Base-by-base conservation (phyloP, 2,113 vertebrate genomes). In the Pomatorhinus ruficollis region DNA sequence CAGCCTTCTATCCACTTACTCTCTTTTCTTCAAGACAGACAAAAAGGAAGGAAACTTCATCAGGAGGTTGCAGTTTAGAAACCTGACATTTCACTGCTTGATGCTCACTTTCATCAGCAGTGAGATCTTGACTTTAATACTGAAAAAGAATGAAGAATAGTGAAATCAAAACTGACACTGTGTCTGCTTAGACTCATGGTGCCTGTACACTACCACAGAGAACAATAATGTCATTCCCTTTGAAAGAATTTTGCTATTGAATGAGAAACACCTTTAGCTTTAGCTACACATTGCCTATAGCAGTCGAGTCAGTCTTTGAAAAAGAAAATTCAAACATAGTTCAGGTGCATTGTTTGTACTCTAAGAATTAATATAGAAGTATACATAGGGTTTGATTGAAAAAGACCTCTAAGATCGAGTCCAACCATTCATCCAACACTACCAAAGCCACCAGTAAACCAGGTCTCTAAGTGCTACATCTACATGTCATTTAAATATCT, bases 11-110 rank as follows among this genome's bases (percentile, higher is more conserved):
- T 78, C 74, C 24, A 85, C 61, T 89, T 47, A 54, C 3, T 49
- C 75, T 88, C 57, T 87, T 82, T 91, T 93, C 87, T 93, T 87
- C 75, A 39, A 95, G 89, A 69, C 89, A 96, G 91, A 87, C 77
- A 85, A 95, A 91, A 95, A 91, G 35, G 31, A 57, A 93, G 30
- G 66, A 89, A 96, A 69, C 65, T 85, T 96, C 91, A 66, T 42
- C 0, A 0, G 59, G 63, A 94, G 66, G 74, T 47, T 83, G 74
- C 89, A 93, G 87, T 95, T 97, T 94, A 96, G 78, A 89, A 82
- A 90, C 39, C 27, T 96, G 89, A 93, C 93, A 91, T 80, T 71
- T 91, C 87, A 22, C 72, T 94, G 78, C 61, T 91, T 78, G 91
- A 84, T 87, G 45, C 57, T 89, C 66, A 42, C 87, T 96, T 96